A percentile compares a stretch with the other conserved stretches of the same genome.
These are phyloP conservation scores for Oncorhynchus clarkii DNA, from an alignment of 2,113 vertebrate genomes.

Conservation along the genomic window DNA sequence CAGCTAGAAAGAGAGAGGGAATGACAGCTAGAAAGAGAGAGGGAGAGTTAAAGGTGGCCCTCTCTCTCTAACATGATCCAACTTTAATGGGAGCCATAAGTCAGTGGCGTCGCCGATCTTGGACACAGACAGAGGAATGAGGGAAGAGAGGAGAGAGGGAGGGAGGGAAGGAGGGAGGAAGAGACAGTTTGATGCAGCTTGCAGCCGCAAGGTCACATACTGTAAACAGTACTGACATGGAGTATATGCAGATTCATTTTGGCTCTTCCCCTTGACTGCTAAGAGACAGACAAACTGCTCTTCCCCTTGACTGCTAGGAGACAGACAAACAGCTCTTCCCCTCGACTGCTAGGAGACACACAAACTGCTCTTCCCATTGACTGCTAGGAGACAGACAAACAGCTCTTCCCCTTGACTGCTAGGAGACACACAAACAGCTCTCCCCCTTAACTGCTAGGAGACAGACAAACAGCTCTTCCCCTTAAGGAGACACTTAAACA, in stretches of 20 bases:
- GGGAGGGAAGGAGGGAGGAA: slow-evolving; percentile 1
- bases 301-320: too few relatives aligned
- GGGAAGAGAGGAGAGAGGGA: background rate
- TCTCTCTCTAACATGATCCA: slow-evolving; percentile 7
- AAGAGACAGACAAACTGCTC: too few relatives aligned
- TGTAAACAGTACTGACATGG: slow-evolving; percentile 29
- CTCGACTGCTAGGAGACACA: too few relatives aligned
- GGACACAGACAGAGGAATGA: background rate
- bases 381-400: too few relatives aligned
- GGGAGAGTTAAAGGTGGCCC: background rate
- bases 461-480: too few relatives aligned
- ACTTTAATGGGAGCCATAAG: slow-evolving; percentile 8
- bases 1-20: background rate
- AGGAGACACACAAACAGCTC: too few relatives aligned
- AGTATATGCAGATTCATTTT: slow-evolving; percentile 18
- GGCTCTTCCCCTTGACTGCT: background rate
- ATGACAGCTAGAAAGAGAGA: background rate
- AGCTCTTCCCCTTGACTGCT: too few relatives aligned
- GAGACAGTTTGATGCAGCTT: slow-evolving; percentile 53
- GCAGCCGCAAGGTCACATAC: slow-evolving; percentile 26
- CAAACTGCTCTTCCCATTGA: too few relatives aligned
- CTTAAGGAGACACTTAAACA: background rate
- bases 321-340: too few relatives aligned
- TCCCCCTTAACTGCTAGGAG: too few relatives aligned
- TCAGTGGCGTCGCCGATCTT: background rate